A percentile compares a stretch with the other conserved stretches of the same genome.
Conservation (phyloP, 1,140 invertebrate genomes). For the Leptinotarsa texana region DNA sequence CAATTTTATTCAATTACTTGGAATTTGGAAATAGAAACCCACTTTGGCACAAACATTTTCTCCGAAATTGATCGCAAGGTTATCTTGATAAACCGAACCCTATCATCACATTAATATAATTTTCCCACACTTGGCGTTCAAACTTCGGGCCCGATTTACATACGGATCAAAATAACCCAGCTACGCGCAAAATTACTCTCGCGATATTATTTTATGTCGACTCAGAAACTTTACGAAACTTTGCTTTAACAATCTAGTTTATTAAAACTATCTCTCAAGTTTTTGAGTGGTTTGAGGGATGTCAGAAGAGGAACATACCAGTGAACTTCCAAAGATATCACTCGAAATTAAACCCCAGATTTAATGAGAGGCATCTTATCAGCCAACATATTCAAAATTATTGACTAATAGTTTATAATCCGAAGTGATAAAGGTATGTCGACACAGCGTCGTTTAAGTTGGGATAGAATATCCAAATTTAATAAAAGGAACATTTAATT, state of each 20-base stretch:
- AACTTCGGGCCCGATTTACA: neutral
- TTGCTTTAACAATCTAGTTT: slow-evolving; percentile 19
- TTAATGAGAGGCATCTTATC: too few relatives aligned
- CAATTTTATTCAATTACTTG: too few relatives aligned
- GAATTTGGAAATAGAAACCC: too few relatives aligned
- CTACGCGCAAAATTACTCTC: slow-evolving; percentile 17
- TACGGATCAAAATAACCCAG: slow-evolving; percentile 7
- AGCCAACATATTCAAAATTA: too few relatives aligned
- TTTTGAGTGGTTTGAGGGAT: neutral
- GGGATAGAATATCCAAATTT: too few relatives aligned
- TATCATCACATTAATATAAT: neutral
- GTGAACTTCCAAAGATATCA: neutral
- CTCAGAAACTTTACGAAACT: slow-evolving; percentile 12
- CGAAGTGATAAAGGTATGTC: too few relatives aligned
- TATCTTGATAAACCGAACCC: neutral
- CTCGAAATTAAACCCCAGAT: neutral
- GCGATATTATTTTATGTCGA: slow-evolving; percentile 22
- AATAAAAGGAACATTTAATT: too few relatives aligned
- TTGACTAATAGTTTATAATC: too few relatives aligned
- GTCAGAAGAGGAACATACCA: neutral
- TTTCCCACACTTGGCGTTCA: neutral
- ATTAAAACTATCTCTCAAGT: slow-evolving; percentile 18
- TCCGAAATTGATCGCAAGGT: neutral
- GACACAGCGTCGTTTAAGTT: too few relatives aligned
- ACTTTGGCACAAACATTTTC: neutral